Evolutionary conservation across 2,113 vertebrate species (phyloP).

Genomic region (Tonatia bakeri): DNA sequence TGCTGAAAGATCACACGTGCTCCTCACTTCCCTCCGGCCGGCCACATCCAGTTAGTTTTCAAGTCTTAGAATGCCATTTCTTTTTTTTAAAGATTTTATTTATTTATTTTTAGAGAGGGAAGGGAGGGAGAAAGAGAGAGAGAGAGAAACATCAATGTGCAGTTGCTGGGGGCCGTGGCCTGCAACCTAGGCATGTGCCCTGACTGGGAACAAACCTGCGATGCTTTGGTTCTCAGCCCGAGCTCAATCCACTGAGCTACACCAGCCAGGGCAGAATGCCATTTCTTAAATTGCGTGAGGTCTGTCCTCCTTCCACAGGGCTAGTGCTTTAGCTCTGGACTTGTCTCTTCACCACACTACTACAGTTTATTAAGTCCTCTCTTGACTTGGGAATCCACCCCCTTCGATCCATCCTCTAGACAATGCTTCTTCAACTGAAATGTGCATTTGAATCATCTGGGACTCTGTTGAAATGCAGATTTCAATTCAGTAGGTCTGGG

Average conservation of each 20-base stretch:
- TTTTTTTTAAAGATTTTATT: too few species aligned
- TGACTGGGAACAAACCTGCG: too few species aligned
- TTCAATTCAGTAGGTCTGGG: neutral
- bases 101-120: too few species aligned
- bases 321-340: neutral
- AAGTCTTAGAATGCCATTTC: neutral
- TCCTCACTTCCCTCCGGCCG: neutral
- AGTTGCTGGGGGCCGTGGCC: too few species aligned
- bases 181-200: too few species aligned
- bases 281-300: rapidly evolving
- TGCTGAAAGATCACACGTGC: neutral
- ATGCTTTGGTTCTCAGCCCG: too few species aligned
- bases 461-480: neutral
- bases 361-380: neutral
- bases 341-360: neutral
- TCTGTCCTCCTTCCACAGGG: neutral
- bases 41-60: neutral
- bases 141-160: too few species aligned
- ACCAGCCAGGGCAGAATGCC: too few species aligned
- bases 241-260: too few species aligned
- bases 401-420: neutral
- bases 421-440: neutral
- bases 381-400: neutral
- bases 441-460: neutral
- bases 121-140: too few species aligned